Evolutionary conservation across 2,113 vertebrate genomes (phyloP), one percentile per base, ranked within the genome.

Genomic region (Hydrolagus affinis): DNA sequence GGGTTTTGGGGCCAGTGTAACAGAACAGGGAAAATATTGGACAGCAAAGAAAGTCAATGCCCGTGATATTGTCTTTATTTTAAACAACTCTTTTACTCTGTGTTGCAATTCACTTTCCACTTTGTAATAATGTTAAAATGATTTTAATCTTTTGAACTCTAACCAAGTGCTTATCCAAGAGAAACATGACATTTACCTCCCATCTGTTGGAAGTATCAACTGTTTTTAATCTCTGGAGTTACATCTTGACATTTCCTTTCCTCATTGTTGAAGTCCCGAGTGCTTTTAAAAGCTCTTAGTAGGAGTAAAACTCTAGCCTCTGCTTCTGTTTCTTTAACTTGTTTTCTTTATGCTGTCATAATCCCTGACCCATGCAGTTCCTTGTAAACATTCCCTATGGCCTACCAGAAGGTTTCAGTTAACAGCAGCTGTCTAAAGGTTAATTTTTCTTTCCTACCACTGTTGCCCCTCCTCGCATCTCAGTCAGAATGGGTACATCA

Each of bases 141-240:
- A 30, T 66, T 66, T 10, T 19, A 83, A 66, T 66, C 60, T 66
- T 80, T 80, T 83, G 78, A 66, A 83, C 62, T 68, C 62, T 32
- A 78, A 32, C 78, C 10, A 9, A 68, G 60, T 32, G 25, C 23
- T 68, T 83, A 64, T 83, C 17, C 60, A 83, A 83, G 78, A 21
- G 60, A 83, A 83, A 83, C 78, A 83, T 66, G 66, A 91, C 92
- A 91, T 87, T 90, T 88, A 32, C 69, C 85, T 88, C 89, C 89
- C 21, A 88, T 87, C 89, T 87, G 91, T 91, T 91, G 93, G 92
- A 88, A 93, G 93, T 89, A 62, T 89, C 92, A 92, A 92, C 90
- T 91, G 89, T 88, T 91, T 91, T 93, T 93, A 93, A 93, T 96
- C 92, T 93, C 88, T 88, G 88, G 91, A 89, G 90, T 91, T 86